Percentiles rank a stretch among this genome's conserved stretches.
phyloP scores from a whole-genome alignment of 1,140 invertebrate species.

The Drosophila yakuba region DNA sequence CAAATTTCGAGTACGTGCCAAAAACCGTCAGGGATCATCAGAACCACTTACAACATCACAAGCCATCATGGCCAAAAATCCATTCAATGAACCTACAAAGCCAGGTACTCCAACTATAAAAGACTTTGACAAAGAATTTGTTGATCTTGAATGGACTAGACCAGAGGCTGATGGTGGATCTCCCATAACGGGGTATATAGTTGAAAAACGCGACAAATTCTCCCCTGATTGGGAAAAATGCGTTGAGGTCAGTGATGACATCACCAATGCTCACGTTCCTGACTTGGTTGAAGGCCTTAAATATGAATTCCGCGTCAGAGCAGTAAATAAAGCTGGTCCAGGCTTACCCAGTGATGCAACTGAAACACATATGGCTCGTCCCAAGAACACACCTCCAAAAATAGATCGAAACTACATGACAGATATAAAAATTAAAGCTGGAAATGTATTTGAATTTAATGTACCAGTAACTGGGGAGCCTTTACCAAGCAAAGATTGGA shows the following conservation, averaged over 20 bases:
- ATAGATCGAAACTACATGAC: conserved; percentile 97
- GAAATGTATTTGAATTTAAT: conserved; percentile 96
- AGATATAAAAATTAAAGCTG: conserved; percentile 96
- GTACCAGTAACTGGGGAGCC: conserved; percentile 98
- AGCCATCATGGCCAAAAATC: conserved; percentile 98
- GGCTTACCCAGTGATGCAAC: conserved; percentile 96
- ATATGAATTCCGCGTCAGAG: conserved; percentile 97
- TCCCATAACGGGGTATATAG: conserved; percentile 95
- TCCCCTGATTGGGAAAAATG: conserved; percentile 95
- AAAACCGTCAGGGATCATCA: conserved; percentile 97
- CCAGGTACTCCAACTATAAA: conserved; percentile 95
- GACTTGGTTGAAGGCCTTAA: conserved; percentile 95
- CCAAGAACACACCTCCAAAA: conserved; percentile 95
- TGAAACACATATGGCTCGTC: conserved; percentile 94
- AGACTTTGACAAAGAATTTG: conserved; percentile 97
- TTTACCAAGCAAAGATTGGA: conserved; percentile 97
- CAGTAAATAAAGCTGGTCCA: conserved; percentile 97
- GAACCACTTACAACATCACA: conserved; percentile 95
- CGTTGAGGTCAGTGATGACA: conserved; percentile 93
- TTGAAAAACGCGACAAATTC: conserved; percentile 98
- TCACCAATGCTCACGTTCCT: conserved; percentile 92
- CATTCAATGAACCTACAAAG: conserved; percentile 94
- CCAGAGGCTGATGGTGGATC: conserved; percentile 95
- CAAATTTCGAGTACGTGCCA: conserved; percentile 97
- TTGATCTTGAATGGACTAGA: conserved; percentile 96